Evolutionary conservation across 2,888 invertebrate genomes (phyloP).

Genomic region (Eurytoma californica): DNA sequence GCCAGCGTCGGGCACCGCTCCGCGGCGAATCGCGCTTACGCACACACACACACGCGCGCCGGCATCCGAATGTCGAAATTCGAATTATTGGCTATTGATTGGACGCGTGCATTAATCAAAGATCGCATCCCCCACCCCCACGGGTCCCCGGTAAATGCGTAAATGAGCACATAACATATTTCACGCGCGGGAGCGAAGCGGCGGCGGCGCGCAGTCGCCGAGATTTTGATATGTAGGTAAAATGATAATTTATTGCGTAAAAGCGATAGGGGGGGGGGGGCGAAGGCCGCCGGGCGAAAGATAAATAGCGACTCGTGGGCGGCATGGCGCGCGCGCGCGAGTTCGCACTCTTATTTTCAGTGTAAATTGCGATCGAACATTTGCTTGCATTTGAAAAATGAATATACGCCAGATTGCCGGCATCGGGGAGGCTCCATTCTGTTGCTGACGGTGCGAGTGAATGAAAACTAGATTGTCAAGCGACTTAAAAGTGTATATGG

Average conservation of each 20-base stretch:
- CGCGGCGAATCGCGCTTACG: neutral
- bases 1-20: neutral
- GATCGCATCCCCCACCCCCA: slow-evolving; percentile 4
- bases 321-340: neutral
- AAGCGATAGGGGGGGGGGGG: neutral
- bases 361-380: slow-evolving; percentile 27
- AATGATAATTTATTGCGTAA: slow-evolving; percentile 37
- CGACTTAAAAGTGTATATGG: neutral
- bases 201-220: slow-evolving; percentile 1
- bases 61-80: slow-evolving; percentile 18
- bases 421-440: neutral
- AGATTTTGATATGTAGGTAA: slow-evolving; percentile 35
- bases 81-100: slow-evolving; percentile 42
- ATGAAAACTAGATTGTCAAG: neutral
- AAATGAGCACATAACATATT: slow-evolving; percentile 41
- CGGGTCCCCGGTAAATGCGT: neutral
- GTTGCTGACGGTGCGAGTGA: neutral
- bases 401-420: neutral
- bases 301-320: slow-evolving; percentile 23
- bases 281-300: slow-evolving; percentile 3
- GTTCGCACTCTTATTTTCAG: slow-evolving; percentile 23
- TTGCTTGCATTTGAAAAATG: slow-evolving; percentile 12
- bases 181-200: neutral
- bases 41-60: neutral
- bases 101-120: slow-evolving; percentile 36